phyloP scores from a whole-genome alignment of 1,140 invertebrate species.

The Ridgeia piscesae region DNA sequence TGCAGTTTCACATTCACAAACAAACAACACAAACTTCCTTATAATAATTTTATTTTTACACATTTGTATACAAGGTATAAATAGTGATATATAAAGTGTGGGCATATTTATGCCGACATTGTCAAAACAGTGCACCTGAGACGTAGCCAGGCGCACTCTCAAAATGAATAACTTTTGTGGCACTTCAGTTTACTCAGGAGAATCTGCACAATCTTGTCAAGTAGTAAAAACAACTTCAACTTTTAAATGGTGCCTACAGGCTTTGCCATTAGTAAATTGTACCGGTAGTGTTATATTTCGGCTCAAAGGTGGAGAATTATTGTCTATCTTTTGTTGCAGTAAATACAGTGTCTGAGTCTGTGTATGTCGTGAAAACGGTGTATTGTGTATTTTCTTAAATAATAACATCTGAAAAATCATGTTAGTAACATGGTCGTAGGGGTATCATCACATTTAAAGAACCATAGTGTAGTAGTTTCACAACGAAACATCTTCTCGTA shows the following conservation, averaged over 20 bases:
- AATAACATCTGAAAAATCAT: too few species aligned
- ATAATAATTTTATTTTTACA: slow-evolving; percentile 6
- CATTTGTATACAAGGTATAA: neutral
- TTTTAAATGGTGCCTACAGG: too few species aligned
- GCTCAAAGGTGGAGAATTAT: too few species aligned
- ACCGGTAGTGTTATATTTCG: too few species aligned
- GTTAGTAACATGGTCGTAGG: too few species aligned
- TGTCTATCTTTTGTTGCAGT: too few species aligned
- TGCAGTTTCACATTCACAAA: neutral
- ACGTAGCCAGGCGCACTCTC: neutral
- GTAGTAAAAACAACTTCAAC: neutral
- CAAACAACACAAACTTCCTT: neutral
- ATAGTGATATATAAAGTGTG: neutral
- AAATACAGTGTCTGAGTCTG: too few species aligned
- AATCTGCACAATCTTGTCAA: neutral
- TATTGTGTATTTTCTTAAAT: too few species aligned
- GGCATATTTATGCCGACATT: neutral
- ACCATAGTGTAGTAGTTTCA: neutral
- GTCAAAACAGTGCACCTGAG: neutral
- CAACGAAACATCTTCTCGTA: neutral
- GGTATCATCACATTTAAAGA: too few species aligned
- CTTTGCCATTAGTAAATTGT: too few species aligned
- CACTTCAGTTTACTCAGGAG: neutral
- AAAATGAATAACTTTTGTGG: neutral
- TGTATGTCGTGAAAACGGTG: too few species aligned